Evolutionary conservation across 2,797 vertebrate species (phyloP), one percentile per base, ranked within the genome.

Genomic region (Danio kyathit): DNA sequence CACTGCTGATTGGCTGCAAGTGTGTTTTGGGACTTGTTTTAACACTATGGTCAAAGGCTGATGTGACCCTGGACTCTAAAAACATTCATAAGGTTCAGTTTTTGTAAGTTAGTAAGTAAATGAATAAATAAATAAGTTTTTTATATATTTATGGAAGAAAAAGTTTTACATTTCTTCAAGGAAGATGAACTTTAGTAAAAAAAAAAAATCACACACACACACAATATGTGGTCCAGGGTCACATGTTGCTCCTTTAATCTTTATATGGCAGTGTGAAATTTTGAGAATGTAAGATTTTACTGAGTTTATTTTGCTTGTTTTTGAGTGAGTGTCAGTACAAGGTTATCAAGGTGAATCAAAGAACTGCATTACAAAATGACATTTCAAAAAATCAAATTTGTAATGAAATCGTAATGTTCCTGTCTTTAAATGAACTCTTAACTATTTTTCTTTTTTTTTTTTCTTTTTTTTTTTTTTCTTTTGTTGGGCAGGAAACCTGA

Each of bases 331-430:
- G 61, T 54, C 13, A 9, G 11, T 61, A 48, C 21, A 46, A 56
- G 29, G 29, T 29, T 29, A 52, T 72, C 52, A 65, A 64, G 10
- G 19, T 48, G 8, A 60, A 16, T 59, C 17, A 41, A 69, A 17
- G 41, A 54, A 38, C 44, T 43, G 59, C n/a, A 66, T 43, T 38
- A 41, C 8, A 74, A 29, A 64, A 46, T 56, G 9, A 38, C 51
- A 51, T 48, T 72, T 61, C 29, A 17, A 65, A 65, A 86, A 57
- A 43, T n/a, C n/a, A n/a, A n/a, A n/a, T n/a, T n/a, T n/a, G n/a
- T n/a, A n/a, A n/a, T n/a, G 38, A 65, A 54, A n/a, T 46, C 41
- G 44, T 44, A 51, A 61, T 63, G n/a, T 19, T 41, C 11, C 9
- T 66, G 63, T 3, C 38, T 76, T 52, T 54, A 2, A 57, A 56